Evolutionary conservation across 2,888 invertebrate species (phyloP).

Genomic region (Pasiphila rectangulata): DNA sequence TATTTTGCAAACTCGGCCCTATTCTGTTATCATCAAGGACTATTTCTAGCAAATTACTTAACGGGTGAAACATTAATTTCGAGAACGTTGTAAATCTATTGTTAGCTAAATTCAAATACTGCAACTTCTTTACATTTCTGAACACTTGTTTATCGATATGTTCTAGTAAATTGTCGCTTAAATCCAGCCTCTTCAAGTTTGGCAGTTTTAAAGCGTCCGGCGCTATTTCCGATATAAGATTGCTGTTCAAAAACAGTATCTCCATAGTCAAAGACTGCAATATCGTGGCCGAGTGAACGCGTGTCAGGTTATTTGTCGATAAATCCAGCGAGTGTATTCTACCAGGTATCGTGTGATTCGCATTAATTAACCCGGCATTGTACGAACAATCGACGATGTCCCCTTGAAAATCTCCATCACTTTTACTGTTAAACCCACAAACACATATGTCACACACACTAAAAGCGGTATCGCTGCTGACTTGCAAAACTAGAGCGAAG

Average conservation of each 20-base stretch:
- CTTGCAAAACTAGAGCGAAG: conserved; percentile 36
- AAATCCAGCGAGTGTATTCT: conserved; percentile 55
- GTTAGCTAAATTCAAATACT: conserved; percentile 66
- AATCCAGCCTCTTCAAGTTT: conserved; percentile 58
- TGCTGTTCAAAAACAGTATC: conserved; percentile 54
- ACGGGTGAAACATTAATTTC: conserved; percentile 59
- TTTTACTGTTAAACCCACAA: conserved; percentile 43
- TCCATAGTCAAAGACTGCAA: conserved; percentile 50
- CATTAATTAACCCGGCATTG: conserved; percentile 35
- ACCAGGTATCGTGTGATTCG: conserved; percentile 48
- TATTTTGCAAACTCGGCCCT: conserved; percentile 51
- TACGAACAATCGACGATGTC: conserved; percentile 59
- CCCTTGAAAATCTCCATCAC: conserved; percentile 48
- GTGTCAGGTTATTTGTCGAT: conserved; percentile 56
- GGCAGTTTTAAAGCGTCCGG: conserved; percentile 52
- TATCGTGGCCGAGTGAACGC: conserved; percentile 40
- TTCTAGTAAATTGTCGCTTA: conserved; percentile 63
- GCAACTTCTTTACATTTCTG: conserved; percentile 55
- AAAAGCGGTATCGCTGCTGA: conserved; percentile 41
- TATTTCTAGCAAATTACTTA: conserved; percentile 61
- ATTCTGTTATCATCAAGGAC: conserved; percentile 69
- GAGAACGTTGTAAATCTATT: conserved; percentile 65
- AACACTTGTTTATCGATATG: conserved; percentile 62
- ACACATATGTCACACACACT: conserved; percentile 56
- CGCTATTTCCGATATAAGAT: conserved; percentile 52